A percentile compares a stretch with the other conserved stretches of the same genome.
Evolutionary conservation across 2,888 invertebrate species (phyloP).

Genomic region (Eupithecia exiguata): DNA sequence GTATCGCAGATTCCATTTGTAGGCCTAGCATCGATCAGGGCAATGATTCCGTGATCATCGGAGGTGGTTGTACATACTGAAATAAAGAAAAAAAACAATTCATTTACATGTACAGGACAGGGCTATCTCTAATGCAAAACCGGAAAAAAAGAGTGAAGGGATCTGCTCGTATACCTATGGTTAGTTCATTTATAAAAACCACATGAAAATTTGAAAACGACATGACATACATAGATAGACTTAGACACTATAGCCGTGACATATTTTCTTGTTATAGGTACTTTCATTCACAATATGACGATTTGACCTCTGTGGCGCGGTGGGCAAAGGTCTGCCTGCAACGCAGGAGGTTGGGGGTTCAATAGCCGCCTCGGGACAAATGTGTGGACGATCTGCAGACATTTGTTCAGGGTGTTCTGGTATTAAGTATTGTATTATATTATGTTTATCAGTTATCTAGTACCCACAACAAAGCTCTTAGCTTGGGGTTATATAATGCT

Average conservation of each 20-base stretch:
- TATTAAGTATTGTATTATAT: too few species aligned
- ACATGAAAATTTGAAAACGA: neutral
- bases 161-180: neutral
- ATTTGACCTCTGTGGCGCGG: too few species aligned
- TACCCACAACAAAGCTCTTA: too few species aligned
- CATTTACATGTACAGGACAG: neutral
- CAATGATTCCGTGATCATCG: slow-evolving; percentile 60
- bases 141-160: neutral
- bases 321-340: too few species aligned
- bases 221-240: neutral
- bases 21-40: slow-evolving; percentile 71
- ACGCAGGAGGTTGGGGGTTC: too few species aligned
- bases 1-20: slow-evolving; percentile 72
- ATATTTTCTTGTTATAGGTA: neutral
- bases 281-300: neutral
- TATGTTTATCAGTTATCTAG: too few species aligned
- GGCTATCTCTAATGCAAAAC: neutral
- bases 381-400: too few species aligned
- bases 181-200: neutral
- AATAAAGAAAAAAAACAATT: slow-evolving; percentile 24
- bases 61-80: slow-evolving; percentile 70
- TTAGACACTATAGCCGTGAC: too few species aligned
- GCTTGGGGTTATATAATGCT: too few species aligned
- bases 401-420: too few species aligned
- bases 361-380: too few species aligned